Percentiles rank a stretch among this genome's conserved stretches.
Conservation (phyloP, 1,140 invertebrate genomes). For the Nasonia giraulti region DNA sequence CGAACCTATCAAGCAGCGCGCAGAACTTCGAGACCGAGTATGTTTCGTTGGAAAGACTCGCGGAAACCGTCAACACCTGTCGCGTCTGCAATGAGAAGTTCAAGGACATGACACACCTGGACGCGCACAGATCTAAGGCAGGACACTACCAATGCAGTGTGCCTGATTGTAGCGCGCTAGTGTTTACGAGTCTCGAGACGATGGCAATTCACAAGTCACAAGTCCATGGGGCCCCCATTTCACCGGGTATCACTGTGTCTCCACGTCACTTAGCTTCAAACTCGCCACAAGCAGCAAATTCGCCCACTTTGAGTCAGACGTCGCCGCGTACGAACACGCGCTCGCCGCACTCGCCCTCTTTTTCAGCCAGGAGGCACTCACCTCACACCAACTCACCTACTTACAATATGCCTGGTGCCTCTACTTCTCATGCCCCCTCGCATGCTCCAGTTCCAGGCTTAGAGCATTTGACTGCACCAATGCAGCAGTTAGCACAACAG, state of each 20-base stretch:
- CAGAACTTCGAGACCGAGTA: slow-evolving; percentile 69
- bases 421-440: slow-evolving; percentile 65
- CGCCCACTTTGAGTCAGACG: slow-evolving; percentile 61
- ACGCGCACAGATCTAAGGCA: slow-evolving; percentile 68
- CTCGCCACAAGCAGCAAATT: slow-evolving; percentile 49
- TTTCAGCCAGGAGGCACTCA: slow-evolving; percentile 55
- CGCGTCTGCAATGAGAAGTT: slow-evolving; percentile 73
- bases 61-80: slow-evolving; percentile 70
- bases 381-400: slow-evolving; percentile 67
- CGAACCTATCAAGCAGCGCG: slow-evolving; percentile 55
- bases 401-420: slow-evolving; percentile 52
- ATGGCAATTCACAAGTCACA: slow-evolving; percentile 69
- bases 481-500: slow-evolving; percentile 74
- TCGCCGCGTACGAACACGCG: slow-evolving; percentile 57
- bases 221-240: slow-evolving; percentile 65
- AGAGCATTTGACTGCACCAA: slow-evolving; percentile 72
- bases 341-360: slow-evolving; percentile 57
- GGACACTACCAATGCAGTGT: slow-evolving; percentile 74
- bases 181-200: slow-evolving; percentile 67
- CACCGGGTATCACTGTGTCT: slow-evolving; percentile 63
- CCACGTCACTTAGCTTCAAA: slow-evolving; percentile 38
- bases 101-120: slow-evolving; percentile 69
- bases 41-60: slow-evolving; percentile 71
- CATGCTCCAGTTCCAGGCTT: slow-evolving; percentile 56
- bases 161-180: slow-evolving; percentile 66